Evolutionary conservation across 2,888 invertebrate species (phyloP), one percentile per base, ranked within the genome.

Genomic region (Spilosoma lubricipeda): DNA sequence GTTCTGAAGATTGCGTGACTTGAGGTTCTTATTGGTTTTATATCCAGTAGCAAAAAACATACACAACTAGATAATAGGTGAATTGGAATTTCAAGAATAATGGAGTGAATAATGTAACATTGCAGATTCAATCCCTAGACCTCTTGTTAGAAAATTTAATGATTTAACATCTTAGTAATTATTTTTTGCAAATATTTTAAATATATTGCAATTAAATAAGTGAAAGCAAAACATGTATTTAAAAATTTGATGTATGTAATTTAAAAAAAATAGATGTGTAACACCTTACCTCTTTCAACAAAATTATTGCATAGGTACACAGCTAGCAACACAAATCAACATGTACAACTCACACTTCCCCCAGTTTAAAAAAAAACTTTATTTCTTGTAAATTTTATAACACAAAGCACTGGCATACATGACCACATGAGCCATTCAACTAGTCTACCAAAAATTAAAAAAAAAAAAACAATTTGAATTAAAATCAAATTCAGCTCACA

Each of bases 401-500:
- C 59, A 3, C 30, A 30, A 63, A n/a, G n/a, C 27, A 63, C 59
- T 30, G 59, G 13, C 59, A 63, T n/a, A 56, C 3, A n/a, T 23
- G 23, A n/a, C 56, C 23, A 56, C n/a, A 15, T 63, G 4, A 63
- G 30, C 5, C 23, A 9, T 67, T n/a, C 27, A 30, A 27, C 30
- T 30, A 39, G 13, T n/a, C 15, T 11, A 36, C 52, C 52, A 8
- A 33, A 8, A 33, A 23, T 3, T 9, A 8, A 1, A 2, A n/a
- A 63, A 33, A 45, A 64, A 27, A 9, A 27, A 5, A 39, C 7
- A 63, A 15, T 48, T 13, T 30, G 36, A 9, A 39, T 27, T 11
- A 13, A 23, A 64, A 27, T 15, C 36, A 73, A 73, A 42, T 71
- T 78, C 68, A 77, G 73, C 72, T 63, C 75, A 76, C 64, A 73